These are phyloP conservation scores for Pollenia amentaria DNA, from an alignment of 2,888 invertebrate species.

Conservation along the genomic window DNA sequence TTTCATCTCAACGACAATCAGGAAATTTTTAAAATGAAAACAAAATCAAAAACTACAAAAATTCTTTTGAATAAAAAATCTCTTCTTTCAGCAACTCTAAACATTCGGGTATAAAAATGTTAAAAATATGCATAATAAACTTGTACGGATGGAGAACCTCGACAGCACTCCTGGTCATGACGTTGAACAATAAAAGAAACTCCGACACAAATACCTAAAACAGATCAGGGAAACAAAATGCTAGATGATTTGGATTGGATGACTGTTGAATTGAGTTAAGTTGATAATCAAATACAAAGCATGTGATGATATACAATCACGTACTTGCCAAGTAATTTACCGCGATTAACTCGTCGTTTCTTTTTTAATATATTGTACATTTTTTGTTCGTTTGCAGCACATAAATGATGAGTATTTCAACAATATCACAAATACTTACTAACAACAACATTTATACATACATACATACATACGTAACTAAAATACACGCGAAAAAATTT, in stretches of 20 bases:
- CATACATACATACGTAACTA: slow-evolving; percentile 30
- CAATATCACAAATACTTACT: slow-evolving; percentile 57
- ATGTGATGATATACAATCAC: slow-evolving; percentile 72
- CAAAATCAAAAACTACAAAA: slow-evolving; percentile 35
- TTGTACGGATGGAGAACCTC: slow-evolving; percentile 28
- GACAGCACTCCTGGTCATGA: slow-evolving; percentile 59
- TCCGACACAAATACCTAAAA: slow-evolving; percentile 41
- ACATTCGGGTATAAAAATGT: slow-evolving; percentile 25
- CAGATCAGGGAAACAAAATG: slow-evolving; percentile 60
- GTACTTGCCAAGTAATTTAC: slow-evolving; percentile 74
- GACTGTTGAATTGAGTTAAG: slow-evolving; percentile 55
- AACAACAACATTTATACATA: not conserved
- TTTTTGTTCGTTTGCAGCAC: slow-evolving; percentile 46
- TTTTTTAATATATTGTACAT: slow-evolving; percentile 54
- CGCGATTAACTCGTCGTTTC: slow-evolving; percentile 71
- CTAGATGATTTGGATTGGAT: slow-evolving; percentile 69
- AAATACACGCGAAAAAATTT: slow-evolving; percentile 36
- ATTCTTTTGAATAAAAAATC: not conserved
- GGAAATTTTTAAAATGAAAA: slow-evolving; percentile 41
- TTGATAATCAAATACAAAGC: slow-evolving; percentile 68
- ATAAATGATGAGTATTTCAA: slow-evolving; percentile 67
- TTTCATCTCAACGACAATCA: slow-evolving; percentile 54
- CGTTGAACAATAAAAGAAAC: slow-evolving; percentile 27
- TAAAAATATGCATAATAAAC: slow-evolving; percentile 63
- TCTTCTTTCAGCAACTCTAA: slow-evolving; percentile 30